Conservation (phyloP, 1,140 invertebrate species). For the Dolichoris vasculosae region DNA sequence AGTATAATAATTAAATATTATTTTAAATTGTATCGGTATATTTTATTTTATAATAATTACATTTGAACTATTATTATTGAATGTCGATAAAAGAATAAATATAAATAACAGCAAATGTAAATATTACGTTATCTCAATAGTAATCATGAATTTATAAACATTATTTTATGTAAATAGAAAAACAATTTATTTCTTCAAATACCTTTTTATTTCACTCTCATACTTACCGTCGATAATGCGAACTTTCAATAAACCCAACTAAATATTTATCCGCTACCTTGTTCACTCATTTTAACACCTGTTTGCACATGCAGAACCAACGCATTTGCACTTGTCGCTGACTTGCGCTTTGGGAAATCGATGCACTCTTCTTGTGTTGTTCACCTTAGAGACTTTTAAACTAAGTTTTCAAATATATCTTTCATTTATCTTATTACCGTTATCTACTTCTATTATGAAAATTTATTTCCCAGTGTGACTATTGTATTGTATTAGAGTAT, state of each 20-base stretch:
- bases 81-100: too few relatives aligned
- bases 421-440: too few relatives aligned
- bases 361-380: neutral
- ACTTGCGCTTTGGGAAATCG: constrained; percentile 23
- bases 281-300: neutral
- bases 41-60: too few relatives aligned
- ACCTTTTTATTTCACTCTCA: neutral
- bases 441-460: neutral
- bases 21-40: too few relatives aligned
- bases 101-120: too few relatives aligned
- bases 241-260: constrained; percentile 3
- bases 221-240: neutral
- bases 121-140: neutral
- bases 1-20: too few relatives aligned
- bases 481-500: neutral
- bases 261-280: constrained; percentile 27
- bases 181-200: neutral
- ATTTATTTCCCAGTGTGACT: neutral
- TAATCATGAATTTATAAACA: neutral
- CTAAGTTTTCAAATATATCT: neutral
- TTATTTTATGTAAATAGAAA: neutral
- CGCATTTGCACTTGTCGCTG: constrained; percentile 28
- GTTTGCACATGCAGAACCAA: constrained; percentile 26
- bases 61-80: too few relatives aligned
- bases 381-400: neutral